Evolutionary conservation across 2,113 vertebrate species (phyloP).

Genomic region (Microtus richardsoni): DNA sequence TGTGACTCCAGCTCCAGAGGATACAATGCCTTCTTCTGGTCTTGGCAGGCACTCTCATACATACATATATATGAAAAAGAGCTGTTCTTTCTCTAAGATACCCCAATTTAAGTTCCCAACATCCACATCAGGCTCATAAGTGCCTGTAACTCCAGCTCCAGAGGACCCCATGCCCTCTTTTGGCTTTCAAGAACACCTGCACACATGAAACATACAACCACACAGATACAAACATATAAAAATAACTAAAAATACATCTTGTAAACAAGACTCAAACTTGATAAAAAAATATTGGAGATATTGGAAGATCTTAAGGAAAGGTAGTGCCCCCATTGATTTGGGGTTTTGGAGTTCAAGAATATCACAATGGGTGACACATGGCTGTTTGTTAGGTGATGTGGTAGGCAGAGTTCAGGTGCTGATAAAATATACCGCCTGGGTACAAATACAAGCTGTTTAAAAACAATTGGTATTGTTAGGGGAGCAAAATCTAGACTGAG

Average conservation of each 20-base stretch:
- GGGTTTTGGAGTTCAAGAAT: slow-evolving; percentile 32
- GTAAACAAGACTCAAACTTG: background rate
- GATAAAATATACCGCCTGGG: slow-evolving; percentile 32
- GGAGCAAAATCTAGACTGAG: slow-evolving; percentile 58
- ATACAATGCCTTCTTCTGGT: background rate
- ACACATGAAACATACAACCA: background rate
- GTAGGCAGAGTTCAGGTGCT: slow-evolving; percentile 43
- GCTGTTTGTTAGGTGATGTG: background rate
- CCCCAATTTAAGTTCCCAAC: background rate
- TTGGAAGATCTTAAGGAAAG: slow-evolving; percentile 31
- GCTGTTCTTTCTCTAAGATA: background rate
- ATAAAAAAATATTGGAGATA: background rate
- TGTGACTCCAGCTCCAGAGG: background rate
- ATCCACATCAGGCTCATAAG: background rate
- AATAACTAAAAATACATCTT: background rate
- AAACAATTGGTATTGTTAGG: slow-evolving; percentile 30
- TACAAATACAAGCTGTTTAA: slow-evolving; percentile 47
- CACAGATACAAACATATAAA: background rate
- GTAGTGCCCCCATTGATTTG: background rate
- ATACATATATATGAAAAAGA: background rate
- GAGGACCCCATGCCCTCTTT: background rate
- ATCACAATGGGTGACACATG: slow-evolving; percentile 27
- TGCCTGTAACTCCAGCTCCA: background rate
- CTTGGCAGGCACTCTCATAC: background rate
- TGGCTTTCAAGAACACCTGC: background rate